Evolutionary conservation across 2,113 vertebrate species (phyloP).

Genomic region (Rhinichthys klamathensis): DNA sequence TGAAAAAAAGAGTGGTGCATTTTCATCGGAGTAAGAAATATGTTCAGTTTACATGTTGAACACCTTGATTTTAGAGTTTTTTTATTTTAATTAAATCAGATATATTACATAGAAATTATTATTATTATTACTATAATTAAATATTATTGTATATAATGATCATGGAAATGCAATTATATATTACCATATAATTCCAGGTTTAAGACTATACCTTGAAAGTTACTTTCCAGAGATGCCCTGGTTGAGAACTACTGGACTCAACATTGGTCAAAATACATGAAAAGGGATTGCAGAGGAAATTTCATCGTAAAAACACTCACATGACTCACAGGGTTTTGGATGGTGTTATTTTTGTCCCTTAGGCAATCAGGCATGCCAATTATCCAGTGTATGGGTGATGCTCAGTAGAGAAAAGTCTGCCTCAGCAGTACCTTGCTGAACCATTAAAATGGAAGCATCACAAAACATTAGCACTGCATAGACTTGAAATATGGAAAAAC

Average conservation of each 20-base stretch:
- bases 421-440: neutral
- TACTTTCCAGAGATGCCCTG: neutral
- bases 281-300: neutral
- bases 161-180: no score
- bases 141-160: no score
- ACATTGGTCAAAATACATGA: neutral
- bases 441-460: neutral
- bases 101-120: neutral
- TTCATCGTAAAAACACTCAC: conserved; percentile 6
- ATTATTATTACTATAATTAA: neutral
- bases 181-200: no score
- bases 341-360: conserved; percentile 22
- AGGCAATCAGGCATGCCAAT: conserved; percentile 36
- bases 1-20: neutral
- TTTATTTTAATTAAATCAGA: neutral
- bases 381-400: neutral
- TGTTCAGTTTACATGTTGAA: neutral
- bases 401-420: conserved; percentile 11
- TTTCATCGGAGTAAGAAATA: neutral
- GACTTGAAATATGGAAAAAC: conserved; percentile 41
- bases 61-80: neutral
- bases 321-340: neutral
- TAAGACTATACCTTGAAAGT: no score
- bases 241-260: neutral
- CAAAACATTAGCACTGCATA: conserved; percentile 23